These are phyloP conservation scores for Drosophila burlai DNA, from an alignment of 1,140 invertebrate genomes.

Conservation along the genomic window DNA sequence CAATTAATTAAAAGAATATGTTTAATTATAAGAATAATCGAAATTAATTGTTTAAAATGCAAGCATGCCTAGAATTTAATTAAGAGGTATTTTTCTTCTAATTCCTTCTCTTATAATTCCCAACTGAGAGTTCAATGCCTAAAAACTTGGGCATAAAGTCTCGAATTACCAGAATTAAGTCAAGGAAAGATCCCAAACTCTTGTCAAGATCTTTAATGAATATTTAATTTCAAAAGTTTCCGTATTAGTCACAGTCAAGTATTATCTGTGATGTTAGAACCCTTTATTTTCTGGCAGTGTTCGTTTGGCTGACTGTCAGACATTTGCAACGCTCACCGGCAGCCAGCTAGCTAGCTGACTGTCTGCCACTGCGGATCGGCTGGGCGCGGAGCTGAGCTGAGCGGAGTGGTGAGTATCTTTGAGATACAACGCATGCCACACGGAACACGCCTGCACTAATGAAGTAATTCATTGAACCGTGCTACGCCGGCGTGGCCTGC, in stretches of 20 bases:
- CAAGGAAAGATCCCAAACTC: background rate
- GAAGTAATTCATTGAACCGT: slow-evolving; percentile 85
- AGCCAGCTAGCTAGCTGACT: slow-evolving; percentile 12
- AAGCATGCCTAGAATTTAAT: too few species aligned
- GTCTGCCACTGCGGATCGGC: slow-evolving; percentile 23
- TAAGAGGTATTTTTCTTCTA: too few species aligned
- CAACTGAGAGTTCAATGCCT: background rate
- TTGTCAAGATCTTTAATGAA: background rate
- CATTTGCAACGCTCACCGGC: slow-evolving; percentile 33
- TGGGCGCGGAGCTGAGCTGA: slow-evolving; percentile 43
- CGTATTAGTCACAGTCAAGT: too few species aligned
- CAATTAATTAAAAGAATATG: too few species aligned
- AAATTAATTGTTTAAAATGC: too few species aligned
- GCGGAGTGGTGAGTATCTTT: slow-evolving; percentile 62
- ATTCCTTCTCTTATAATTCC: too few species aligned
- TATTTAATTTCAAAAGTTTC: too few species aligned
- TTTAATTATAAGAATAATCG: too few species aligned
- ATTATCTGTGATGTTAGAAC: too few species aligned
- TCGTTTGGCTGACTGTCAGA: slow-evolving; percentile 16
- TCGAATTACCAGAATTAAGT: background rate
- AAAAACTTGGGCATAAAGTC: too few species aligned
- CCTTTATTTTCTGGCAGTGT: slow-evolving; percentile 12
- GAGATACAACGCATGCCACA: slow-evolving; percentile 73
- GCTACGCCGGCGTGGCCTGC: slow-evolving; percentile 59
- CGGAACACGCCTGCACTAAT: slow-evolving; percentile 79